Evolutionary conservation across 2,797 vertebrate genomes (phyloP).

Genomic region (Mionectes olivaceus): DNA sequence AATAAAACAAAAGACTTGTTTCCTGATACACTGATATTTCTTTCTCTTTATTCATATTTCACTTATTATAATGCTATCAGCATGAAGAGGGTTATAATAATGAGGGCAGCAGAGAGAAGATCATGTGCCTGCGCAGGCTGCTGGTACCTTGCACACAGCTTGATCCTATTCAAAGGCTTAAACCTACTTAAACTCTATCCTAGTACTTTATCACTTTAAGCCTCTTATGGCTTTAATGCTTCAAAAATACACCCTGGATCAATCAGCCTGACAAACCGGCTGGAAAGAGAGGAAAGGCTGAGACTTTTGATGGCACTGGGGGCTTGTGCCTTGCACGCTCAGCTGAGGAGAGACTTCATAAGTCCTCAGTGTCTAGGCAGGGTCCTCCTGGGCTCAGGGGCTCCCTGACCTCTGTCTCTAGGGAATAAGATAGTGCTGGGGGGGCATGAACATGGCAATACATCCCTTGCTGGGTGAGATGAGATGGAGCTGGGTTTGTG

Average conservation of each 20-base stretch:
- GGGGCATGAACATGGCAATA: fast-evolving
- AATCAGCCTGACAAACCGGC: neutral
- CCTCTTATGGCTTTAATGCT: slow-evolving; percentile 19
- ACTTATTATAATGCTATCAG: slow-evolving; percentile 6
- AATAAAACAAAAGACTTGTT: neutral
- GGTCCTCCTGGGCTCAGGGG: fast-evolving
- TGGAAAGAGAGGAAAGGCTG: neutral
- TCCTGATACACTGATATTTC: neutral
- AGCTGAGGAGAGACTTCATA: fast-evolving
- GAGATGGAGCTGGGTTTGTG: neutral
- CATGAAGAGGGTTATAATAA: slow-evolving; percentile 18
- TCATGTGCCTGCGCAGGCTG: neutral
- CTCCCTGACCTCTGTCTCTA: fast-evolving
- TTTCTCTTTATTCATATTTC: slow-evolving; percentile 41
- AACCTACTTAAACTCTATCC: slow-evolving; percentile 6
- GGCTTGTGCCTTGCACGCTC: neutral
- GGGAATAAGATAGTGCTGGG: neutral
- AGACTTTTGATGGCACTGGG: neutral
- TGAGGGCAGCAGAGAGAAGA: slow-evolving; percentile 34
- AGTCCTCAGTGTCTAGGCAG: neutral
- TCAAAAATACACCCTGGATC: slow-evolving; percentile 10
- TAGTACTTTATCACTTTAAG: slow-evolving; percentile 51
- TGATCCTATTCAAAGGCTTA: slow-evolving; percentile 48
- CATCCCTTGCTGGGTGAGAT: fast-evolving
- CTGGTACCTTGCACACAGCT: slow-evolving; percentile 6